Base-by-base conservation (phyloP, 2,797 vertebrate species). In the Morelia viridis region DNA sequence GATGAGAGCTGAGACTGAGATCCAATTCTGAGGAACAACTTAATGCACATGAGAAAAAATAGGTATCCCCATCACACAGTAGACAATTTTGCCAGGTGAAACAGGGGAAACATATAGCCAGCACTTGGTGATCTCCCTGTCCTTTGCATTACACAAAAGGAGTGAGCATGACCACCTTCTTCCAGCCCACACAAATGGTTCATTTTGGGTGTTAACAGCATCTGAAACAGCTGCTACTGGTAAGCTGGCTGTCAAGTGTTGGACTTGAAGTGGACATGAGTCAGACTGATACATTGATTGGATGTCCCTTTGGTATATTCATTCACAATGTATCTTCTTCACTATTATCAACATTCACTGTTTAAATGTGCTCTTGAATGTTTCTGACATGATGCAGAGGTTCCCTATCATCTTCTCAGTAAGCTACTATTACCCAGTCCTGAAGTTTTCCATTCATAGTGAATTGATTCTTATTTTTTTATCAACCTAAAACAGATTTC, bases 401-500 rank as follows among this genome's bases (percentile, higher is more conserved):
- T 31, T 80, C 35, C 41, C 71, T 68, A 61, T 71, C 31, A 92
- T 92, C 92, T 95, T 94, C 93, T 89, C 88, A 64, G 76, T 92
- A 85, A 94, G 89, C 91, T 95, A 85, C 95, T 92, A 96, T 94
- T 93, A 93, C 83, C 91, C 93, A 96, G 86, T 91, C 93, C 86
- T 90, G 94, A 96, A 96, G 89, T 88, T 96, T 96, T 93, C 94
- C 93, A 92, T 94, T 96, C 94, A 93, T 41, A 35, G 15, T 89
- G 24, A 53, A 64, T n/a, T 1, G 58, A 17, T 88, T 46, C 26
- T 64, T 62, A 8, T 31, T n/a, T 88, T 22, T 65, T 5, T 19
- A 80, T 46, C 35, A 5, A 4, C 41, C 8, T 53, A 65, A 19
- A 7, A 53, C 22, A 88, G 26, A 53, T 3, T 64, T 60, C 41